Percentiles rank a stretch among this genome's conserved stretches.
These are phyloP conservation scores for Nibea coibor DNA, from an alignment of 2,113 vertebrate genomes.

Conservation along the genomic window DNA sequence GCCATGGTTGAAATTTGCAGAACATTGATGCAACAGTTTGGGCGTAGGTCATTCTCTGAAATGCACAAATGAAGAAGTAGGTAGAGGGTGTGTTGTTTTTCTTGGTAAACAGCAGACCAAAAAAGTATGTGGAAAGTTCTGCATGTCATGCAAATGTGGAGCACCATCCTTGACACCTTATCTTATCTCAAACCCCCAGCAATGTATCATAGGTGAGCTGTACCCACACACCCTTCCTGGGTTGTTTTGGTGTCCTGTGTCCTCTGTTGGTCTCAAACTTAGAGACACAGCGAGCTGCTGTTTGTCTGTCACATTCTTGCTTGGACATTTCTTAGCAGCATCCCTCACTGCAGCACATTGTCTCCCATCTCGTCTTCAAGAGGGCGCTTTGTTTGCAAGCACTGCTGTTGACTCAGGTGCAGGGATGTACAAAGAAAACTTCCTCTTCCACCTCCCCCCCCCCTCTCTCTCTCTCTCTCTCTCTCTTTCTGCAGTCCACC, in stretches of 20 bases:
- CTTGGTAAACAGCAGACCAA: not conserved
- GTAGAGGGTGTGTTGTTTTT: not conserved
- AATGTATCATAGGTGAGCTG: not conserved
- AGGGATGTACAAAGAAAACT: conserved; percentile 66
- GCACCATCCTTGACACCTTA: not conserved
- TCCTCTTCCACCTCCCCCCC: conserved; percentile 36
- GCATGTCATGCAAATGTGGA: conserved; percentile 12
- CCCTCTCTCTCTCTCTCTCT: conserved; percentile 14
- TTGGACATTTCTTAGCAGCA: conserved; percentile 31
- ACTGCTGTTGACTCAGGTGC: conserved; percentile 85
- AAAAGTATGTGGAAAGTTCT: not conserved
- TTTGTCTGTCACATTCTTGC: conserved; percentile 67
- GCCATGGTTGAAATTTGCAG: conserved; percentile 19
- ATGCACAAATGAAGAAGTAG: conserved; percentile 35
- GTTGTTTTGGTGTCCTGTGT: conserved; percentile 7
- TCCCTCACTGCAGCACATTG: conserved; percentile 48
- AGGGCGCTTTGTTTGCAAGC: conserved; percentile 70
- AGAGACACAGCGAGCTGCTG: conserved; percentile 24
- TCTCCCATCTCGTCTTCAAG: conserved; percentile 61
- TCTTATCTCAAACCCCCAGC: not conserved
- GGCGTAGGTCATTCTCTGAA: conserved; percentile 46
- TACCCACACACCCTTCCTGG: not conserved
- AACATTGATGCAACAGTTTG: conserved; percentile 19
- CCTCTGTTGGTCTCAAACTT: not conserved
- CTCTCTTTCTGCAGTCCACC: conserved; percentile 11